These are phyloP conservation scores for Eupithecia centaureata DNA, from an alignment of 2,888 invertebrate species.

Conservation along the genomic window DNA sequence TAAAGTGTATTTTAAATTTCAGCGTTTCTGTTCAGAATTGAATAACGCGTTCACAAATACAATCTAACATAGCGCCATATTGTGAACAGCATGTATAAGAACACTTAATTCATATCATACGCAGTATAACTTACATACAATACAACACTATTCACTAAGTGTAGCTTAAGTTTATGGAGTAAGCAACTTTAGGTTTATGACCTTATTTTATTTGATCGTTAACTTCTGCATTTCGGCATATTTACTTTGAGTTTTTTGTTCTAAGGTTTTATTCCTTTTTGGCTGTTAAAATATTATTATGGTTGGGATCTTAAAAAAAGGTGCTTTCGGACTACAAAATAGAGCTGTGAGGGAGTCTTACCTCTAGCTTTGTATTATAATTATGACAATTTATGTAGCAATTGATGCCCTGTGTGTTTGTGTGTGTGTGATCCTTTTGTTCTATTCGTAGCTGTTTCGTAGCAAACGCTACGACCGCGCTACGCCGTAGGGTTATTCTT, in stretches of 20 bases:
- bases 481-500: conserved; percentile 38
- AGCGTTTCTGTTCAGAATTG: no score
- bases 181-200: conserved; percentile 56
- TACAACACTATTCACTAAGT: conserved; percentile 54
- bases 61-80: background rate
- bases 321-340: conserved; percentile 6
- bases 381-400: background rate
- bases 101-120: conserved; percentile 32
- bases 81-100: conserved; percentile 36
- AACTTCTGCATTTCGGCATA: conserved; percentile 44
- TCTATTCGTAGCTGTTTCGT: background rate
- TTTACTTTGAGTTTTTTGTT: conserved; percentile 30
- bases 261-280: conserved; percentile 21
- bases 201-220: conserved; percentile 57
- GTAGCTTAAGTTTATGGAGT: conserved; percentile 33
- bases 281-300: conserved; percentile 21
- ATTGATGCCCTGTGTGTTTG: no score
- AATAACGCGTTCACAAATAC: background rate
- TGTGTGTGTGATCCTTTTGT: background rate
- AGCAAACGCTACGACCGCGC: conserved; percentile 18
- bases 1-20: no score
- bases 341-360: background rate
- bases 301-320: conserved; percentile 1
- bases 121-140: conserved; percentile 25
- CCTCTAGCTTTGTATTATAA: background rate